These are phyloP conservation scores for Rhaphigaster nebulosa DNA, from an alignment of 2,888 invertebrate genomes.

Conservation along the genomic window DNA sequence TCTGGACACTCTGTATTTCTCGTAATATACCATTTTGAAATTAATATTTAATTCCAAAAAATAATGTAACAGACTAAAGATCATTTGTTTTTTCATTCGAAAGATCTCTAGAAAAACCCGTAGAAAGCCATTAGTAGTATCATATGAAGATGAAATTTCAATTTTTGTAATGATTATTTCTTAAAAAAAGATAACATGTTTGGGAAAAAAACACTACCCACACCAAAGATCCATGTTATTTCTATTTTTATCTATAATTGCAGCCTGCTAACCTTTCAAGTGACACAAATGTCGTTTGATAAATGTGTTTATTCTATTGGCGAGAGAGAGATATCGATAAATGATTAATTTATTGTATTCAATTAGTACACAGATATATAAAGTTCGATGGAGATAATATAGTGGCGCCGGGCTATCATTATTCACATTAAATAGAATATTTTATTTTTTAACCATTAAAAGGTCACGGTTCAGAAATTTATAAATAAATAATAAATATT, in stretches of 20 bases:
- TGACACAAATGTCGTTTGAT: slow-evolving; percentile 24
- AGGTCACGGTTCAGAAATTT: not conserved
- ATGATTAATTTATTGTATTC: slow-evolving; percentile 26
- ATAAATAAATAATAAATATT: not conserved
- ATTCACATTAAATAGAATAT: not conserved
- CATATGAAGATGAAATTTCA: not conserved
- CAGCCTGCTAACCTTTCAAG: slow-evolving; percentile 5
- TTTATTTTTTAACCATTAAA: slow-evolving; percentile 18
- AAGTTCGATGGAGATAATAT: not conserved
- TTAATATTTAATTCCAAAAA: too few species aligned
- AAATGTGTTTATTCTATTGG: slow-evolving; percentile 38
- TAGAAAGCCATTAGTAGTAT: too few species aligned
- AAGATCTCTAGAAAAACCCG: too few species aligned
- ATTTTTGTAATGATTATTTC: not conserved
- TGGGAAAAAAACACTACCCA: not conserved
- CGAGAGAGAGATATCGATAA: not conserved
- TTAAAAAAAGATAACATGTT: not conserved
- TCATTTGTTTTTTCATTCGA: too few species aligned
- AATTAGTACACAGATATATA: slow-evolving; percentile 23
- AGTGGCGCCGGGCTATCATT: slow-evolving; percentile 15
- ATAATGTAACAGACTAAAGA: too few species aligned
- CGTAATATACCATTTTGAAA: too few species aligned
- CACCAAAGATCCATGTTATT: not conserved
- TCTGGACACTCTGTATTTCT: too few species aligned
- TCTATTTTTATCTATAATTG: slow-evolving; percentile 2